These are phyloP conservation scores for Ruditapes philippinarum DNA, from an alignment of 1,140 invertebrate genomes.

Conservation along the genomic window DNA sequence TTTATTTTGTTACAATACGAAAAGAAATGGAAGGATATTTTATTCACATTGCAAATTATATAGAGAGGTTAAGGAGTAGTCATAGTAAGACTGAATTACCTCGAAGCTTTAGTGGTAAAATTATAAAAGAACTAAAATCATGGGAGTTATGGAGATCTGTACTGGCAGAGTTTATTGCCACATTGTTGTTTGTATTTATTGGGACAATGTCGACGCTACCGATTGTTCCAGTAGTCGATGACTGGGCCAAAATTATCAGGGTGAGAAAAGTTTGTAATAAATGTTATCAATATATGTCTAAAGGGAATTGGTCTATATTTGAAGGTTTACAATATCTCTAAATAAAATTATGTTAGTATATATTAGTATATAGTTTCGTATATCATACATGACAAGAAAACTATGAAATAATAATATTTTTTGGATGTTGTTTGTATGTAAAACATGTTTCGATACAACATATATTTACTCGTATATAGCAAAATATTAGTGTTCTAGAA, in stretches of 20 bases:
- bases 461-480: no score
- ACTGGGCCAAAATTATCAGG: not conserved
- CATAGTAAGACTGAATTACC: not conserved
- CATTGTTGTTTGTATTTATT: conserved; percentile 94
- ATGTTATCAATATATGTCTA: no score
- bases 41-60: conserved; percentile 73
- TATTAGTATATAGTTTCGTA: no score
- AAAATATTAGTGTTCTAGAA: no score
- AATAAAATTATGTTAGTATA: no score
- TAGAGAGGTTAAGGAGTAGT: conserved; percentile 64
- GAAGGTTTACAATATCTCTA: no score
- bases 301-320: no score
- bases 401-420: no score
- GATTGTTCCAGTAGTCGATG: not conserved
- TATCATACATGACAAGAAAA: no score
- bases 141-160: conserved; percentile 95
- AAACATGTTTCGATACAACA: no score
- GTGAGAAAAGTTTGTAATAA: not conserved
- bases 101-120: conserved; percentile 5
- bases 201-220: conserved; percentile 75
- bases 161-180: conserved; percentile 94
- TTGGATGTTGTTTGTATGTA: no score
- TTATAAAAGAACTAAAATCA: conserved; percentile 82
- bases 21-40: conserved; percentile 73
- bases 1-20: not conserved